Base-by-base conservation (phyloP, 1,140 invertebrate species). In the Triops longicaudatus region DNA sequence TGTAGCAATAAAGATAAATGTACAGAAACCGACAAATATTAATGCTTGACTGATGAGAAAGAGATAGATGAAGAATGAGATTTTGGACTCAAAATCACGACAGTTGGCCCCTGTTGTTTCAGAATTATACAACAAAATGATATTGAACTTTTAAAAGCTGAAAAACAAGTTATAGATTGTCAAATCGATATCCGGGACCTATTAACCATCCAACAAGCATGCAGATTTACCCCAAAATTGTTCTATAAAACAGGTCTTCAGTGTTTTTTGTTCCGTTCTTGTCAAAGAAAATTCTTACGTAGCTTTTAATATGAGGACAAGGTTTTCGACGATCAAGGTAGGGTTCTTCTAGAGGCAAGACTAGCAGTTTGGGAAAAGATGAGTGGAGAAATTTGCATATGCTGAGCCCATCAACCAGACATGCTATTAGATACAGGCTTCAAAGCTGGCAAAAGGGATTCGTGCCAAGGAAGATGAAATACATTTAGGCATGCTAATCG, bases 241-340 rank as follows among this genome's bases (percentile, higher is more conserved):
- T n/a, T 79, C 28, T 78, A 74, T 17, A 7, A 4, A 37, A 37
- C 31, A 37, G 31, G 7, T 37, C 31, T 7, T 14, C 5, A 28
- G 63, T 22, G 17, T 17, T 1, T 22, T 26, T 26, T 42, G 26
- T 28, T 43, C n/a, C n/a, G 26, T 2, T 17, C 31, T 4, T 26
- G 31, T n/a, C 50, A 9, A 37, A 41, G 43, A 72, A 75, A 79
- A 17, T 9, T 0, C 11, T 12, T 43, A 27, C 31, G 31, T 37
- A 37, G 7, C 7, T 82, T 81, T 31, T 77, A 90, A 90, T 90
- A 75, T 92, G 90, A 90, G 91, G 26, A 86, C 86, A 0, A 81
- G 83, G 4, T 85, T 83, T 28, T 87, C 85, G 86, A 85, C 17
- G 89, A 89, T 0, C 82, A 83, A 0, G 84, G 81, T 9, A 88